A percentile compares a stretch with the other conserved stretches of the same genome.
Conservation (phyloP, 2,113 vertebrate species). For the Psephotus haematonotus region DNA sequence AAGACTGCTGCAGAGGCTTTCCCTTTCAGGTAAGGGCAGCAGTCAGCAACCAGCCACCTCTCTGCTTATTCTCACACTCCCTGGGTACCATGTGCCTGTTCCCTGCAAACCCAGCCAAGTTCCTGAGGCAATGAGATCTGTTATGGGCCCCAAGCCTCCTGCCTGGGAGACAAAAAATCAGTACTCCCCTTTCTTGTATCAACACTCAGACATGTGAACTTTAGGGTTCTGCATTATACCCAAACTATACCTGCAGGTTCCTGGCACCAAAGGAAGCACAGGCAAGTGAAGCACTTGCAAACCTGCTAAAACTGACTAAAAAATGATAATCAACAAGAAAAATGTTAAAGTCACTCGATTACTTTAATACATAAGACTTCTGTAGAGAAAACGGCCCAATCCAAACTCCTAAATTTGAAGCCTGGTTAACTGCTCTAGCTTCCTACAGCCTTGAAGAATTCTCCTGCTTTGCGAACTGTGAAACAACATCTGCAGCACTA, state of each 20-base stretch:
- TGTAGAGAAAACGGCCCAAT: neutral
- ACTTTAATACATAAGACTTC: neutral
- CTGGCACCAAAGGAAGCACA: neutral
- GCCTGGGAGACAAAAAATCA: neutral
- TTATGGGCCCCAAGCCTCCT: neutral
- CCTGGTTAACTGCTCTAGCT: neutral
- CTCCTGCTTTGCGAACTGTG: neutral
- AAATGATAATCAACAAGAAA: neutral
- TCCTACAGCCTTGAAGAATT: neutral
- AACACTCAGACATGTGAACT: neutral
- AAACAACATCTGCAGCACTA: neutral
- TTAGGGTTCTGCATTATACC: neutral
- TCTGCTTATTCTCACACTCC: neutral
- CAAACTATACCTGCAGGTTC: neutral
- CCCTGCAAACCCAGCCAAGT: neutral
- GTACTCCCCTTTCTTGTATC: neutral
- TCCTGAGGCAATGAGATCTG: neutral
- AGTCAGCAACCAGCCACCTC: neutral
- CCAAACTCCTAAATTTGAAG: neutral
- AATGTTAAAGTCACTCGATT: neutral
- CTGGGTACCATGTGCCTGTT: rapidly evolving
- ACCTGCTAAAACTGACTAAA: neutral
- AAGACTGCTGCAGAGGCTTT: neutral
- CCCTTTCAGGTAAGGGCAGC: neutral
- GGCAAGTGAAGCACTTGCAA: neutral